phyloP scores from a whole-genome alignment of 2,113 vertebrate genomes.

The Elaphurus davidianus region DNA sequence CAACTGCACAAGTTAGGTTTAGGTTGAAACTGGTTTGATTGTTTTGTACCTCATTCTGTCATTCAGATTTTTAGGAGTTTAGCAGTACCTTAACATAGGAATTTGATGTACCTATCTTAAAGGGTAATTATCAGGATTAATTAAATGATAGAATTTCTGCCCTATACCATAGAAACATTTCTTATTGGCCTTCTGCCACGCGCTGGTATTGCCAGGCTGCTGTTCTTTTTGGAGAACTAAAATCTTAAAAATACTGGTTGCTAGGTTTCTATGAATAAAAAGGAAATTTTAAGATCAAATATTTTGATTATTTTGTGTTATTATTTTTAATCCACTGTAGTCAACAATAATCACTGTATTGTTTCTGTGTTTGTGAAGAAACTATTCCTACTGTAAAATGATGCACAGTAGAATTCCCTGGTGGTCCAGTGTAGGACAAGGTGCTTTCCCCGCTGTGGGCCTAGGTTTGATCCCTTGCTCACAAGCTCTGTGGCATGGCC shows the following conservation, averaged over 20 bases:
- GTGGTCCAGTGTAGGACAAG: background rate
- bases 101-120: background rate
- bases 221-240: background rate
- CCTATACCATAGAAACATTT: background rate
- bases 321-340: background rate
- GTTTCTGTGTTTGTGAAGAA: background rate
- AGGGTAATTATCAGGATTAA: background rate
- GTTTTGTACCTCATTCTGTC: background rate
- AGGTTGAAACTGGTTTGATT: background rate
- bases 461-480: background rate
- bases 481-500: rapidly evolving
- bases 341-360: background rate
- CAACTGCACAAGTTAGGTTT: background rate
- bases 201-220: background rate
- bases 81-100: background rate
- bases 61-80: background rate
- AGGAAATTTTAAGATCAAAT: background rate
- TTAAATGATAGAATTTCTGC: background rate
- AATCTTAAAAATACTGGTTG: background rate
- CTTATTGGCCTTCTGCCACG: background rate
- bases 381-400: background rate
- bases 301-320: background rate
- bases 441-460: background rate
- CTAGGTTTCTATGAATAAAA: background rate
- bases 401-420: background rate